These are phyloP conservation scores for Serinus canaria DNA, from an alignment of 2,113 vertebrate species.

Conservation along the genomic window DNA sequence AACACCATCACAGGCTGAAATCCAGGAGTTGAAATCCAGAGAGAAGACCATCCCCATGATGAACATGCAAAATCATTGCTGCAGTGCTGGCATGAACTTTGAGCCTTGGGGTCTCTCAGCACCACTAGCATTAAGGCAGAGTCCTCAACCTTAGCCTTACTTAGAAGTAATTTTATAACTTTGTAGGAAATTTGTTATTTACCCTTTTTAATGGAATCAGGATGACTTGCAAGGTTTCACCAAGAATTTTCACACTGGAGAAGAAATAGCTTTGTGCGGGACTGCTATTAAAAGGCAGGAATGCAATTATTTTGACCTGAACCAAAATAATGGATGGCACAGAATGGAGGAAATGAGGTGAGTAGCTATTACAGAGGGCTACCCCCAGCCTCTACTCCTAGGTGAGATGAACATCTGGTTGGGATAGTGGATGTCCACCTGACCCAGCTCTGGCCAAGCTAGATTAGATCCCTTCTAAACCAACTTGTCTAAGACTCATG, in stretches of 20 bases:
- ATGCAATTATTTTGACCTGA: not conserved
- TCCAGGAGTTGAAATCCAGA: not conserved
- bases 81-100: not conserved
- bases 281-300: not conserved
- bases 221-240: not conserved
- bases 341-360: not conserved
- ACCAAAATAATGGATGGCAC: not conserved
- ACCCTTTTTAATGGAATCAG: not conserved
- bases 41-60: not conserved
- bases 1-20: not conserved
- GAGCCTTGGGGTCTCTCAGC: not conserved
- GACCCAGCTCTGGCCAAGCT: not conserved
- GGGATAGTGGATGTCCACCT: not conserved
- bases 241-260: not conserved
- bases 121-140: not conserved
- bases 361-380: not conserved
- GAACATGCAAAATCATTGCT: not conserved
- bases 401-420: not conserved
- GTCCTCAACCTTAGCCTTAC: not conserved
- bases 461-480: not conserved
- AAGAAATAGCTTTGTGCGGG: not conserved
- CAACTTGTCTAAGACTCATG: not conserved
- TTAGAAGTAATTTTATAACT: not conserved
- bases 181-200: not conserved
- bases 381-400: not conserved